Base-by-base conservation (phyloP, 2,113 vertebrate genomes). In the Cyrtonyx montezumae region DNA sequence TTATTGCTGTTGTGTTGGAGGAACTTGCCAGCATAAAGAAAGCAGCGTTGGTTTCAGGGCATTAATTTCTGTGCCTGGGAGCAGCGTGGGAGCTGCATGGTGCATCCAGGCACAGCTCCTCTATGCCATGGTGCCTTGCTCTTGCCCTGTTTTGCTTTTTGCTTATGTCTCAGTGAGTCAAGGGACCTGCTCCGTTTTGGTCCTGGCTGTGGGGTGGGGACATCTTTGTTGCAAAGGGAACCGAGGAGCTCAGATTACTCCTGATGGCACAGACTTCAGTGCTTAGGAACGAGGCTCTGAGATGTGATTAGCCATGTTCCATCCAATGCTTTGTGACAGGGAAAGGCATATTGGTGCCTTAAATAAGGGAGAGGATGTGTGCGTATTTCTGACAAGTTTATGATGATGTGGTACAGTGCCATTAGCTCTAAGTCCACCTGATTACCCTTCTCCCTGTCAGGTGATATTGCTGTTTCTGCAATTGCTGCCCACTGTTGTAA, bases 1-100 rank as follows among this genome's bases (percentile, higher is more conserved):
- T 95, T 95, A 95, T 88, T 87, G 94, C 94, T 77, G 78, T 36
- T 92, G 65, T 67, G 6, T 69, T 84, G 86, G 79, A 67, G 87
- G 70, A 51, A 19, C 58, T 79, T 5, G 1, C 67, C 70, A 43
- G 87, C 67, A 13, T 8, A 8, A 81, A 71, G 89, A 17, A 73
- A 83, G 66, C 75, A 1, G 59, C 69, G 0, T 17, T 19, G 5
- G 71, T 85, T 87, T 37, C 82, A 56, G 88, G 58, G 82, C 88
- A 49, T 91, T 63, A 65, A 95, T 91, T 94, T 62, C 79, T 11
- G 43, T 0, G 2, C 32, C 18, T n/a, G 70, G 86, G 79, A 92
- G 66, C 3, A 0, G 21, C 4, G 8, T 56, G 53, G 67, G 37
- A 87, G 70, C 19, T 2, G 69, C 45, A 4, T 43, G 9, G 34